phyloP scores from a whole-genome alignment of 2,888 invertebrate species.

The Acronicta leporina region DNA sequence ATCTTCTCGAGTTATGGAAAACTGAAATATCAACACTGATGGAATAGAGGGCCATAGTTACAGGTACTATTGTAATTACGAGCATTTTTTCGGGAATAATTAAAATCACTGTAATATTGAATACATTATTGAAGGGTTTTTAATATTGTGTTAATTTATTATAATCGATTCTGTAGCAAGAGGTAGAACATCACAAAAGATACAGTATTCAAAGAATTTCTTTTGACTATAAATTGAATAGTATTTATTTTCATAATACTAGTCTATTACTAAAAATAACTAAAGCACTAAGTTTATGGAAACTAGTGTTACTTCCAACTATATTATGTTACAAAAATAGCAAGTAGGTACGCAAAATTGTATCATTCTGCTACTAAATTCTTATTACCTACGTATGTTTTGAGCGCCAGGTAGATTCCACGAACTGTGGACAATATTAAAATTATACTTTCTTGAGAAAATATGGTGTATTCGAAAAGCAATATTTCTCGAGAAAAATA shows the following conservation, averaged over 20 bases:
- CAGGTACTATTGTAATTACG: no score
- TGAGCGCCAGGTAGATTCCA: not conserved
- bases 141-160: not conserved
- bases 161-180: no score
- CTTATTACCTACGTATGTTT: constrained; percentile 3
- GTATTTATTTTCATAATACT: no score
- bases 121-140: no score
- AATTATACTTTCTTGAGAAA: constrained; percentile 11
- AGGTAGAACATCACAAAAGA: no score
- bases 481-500: constrained; percentile 3
- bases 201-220: no score
- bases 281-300: not conserved
- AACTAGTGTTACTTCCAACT: not conserved
- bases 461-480: constrained; percentile 10
- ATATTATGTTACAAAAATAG: not conserved
- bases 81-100: no score
- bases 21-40: no score
- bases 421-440: constrained; percentile 17
- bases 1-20: no score
- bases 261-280: not conserved
- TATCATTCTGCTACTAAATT: not conserved
- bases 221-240: no score
- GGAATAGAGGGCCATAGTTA: no score
- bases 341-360: not conserved
- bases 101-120: no score